Base-by-base conservation (phyloP, 1,140 invertebrate species). In the Pollicipes pollicipes region DNA sequence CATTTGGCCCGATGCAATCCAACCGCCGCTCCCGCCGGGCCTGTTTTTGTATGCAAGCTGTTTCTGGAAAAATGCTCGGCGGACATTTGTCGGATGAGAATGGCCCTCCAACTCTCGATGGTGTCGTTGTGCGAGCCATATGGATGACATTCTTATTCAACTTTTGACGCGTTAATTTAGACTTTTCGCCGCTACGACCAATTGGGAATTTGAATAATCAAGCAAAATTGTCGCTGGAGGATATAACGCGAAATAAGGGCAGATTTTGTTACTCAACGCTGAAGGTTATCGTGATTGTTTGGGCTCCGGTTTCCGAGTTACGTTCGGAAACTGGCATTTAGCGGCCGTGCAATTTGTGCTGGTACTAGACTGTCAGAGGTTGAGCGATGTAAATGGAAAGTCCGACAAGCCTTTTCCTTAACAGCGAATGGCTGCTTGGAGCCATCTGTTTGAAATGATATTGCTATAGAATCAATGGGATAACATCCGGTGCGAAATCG, bases 211-310 rank as follows among this genome's bases (percentile, higher is more conserved):
- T 58, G 45, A 58, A 58, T 58, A 58, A 58, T 58, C 45, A 13
- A 58, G 45, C 45, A 58, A 10, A 58, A 58, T 58, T 21, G 45
- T 21, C 45, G 45, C 45, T 2, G 10, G 45, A 58, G 45, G 45
- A 58, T 58, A 58, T 58, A 58, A 58, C 45, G 45, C 45, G 45
- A 58, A 58, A 58, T 58, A 58, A 58, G 45, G 45, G 10, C 45
- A 58, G 45, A 58, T 58, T 58, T 58, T 58, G 45, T 58, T 58
- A 58, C 45, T 58, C 45, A 58, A 58, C 13, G 45, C 45, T 58
- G 45, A 58, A 58, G 45, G 45, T 58, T 58, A 58, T 58, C 45
- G 45, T 58, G 45, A 58, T 58, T 58, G 45, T 58, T 58, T 58
- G 45, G 45, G 21, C 45, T 58, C 45, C 13, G 45, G 45, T 58